Evolutionary conservation across 2,113 vertebrate species (phyloP).

Genomic region (Hypomesus transpacificus): DNA sequence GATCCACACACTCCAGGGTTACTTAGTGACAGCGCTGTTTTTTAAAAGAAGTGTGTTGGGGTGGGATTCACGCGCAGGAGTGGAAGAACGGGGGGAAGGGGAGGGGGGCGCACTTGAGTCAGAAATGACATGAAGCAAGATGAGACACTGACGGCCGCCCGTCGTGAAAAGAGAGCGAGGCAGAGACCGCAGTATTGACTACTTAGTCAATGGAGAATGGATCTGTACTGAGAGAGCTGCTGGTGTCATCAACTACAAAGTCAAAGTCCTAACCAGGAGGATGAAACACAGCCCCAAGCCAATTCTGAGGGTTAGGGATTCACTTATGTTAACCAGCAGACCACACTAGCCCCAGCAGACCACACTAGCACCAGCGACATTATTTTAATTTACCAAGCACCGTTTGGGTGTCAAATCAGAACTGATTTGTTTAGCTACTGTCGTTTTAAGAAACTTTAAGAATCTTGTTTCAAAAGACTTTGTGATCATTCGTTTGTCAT

Average conservation of each 20-base stretch:
- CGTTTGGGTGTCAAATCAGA: no score
- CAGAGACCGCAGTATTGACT: slow-evolving; percentile 5
- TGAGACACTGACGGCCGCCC: slow-evolving; percentile 14
- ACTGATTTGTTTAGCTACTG: no score
- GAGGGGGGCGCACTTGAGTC: not conserved
- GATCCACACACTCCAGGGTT: not conserved
- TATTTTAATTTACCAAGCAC: no score
- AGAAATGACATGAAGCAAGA: not conserved
- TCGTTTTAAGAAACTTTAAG: no score
- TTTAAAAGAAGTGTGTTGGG: slow-evolving; percentile 33
- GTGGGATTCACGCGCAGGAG: slow-evolving; percentile 15
- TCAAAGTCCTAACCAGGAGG: not conserved
- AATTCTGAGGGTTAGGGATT: no score
- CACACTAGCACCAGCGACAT: no score
- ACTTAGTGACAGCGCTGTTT: not conserved
- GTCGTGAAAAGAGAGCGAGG: slow-evolving; percentile 19
- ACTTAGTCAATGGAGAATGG: slow-evolving; percentile 36
- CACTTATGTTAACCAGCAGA: no score
- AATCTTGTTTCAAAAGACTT: no score
- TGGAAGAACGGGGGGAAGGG: not conserved
- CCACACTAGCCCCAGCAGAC: no score
- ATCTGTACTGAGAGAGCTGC: slow-evolving; percentile 18
- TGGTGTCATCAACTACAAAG: slow-evolving; percentile 28
- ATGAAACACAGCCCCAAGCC: slow-evolving; percentile 29
- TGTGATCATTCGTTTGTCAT: no score